Conservation (phyloP, 2,888 invertebrate species). For the Nemurella pictetii region DNA sequence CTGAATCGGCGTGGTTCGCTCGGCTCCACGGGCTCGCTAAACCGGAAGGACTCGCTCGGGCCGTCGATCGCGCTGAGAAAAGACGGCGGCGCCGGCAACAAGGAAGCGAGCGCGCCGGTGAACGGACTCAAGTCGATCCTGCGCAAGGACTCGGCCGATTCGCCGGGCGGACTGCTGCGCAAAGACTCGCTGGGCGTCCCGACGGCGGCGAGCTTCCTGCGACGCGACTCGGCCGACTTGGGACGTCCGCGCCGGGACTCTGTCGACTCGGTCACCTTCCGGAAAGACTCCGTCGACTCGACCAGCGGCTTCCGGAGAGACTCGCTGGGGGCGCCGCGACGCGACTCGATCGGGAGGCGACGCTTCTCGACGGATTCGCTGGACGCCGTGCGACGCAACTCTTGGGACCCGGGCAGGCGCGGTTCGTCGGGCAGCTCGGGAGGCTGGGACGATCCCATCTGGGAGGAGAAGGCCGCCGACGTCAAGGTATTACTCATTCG, state of each 20-base stretch:
- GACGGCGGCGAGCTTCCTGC: slow-evolving; percentile 36
- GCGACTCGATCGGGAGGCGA: slow-evolving; percentile 55
- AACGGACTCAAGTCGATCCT: slow-evolving; percentile 25
- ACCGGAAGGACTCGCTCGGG: not conserved
- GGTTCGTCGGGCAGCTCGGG: slow-evolving; percentile 64
- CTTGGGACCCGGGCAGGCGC: slow-evolving; percentile 69
- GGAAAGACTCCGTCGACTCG: slow-evolving; percentile 37
- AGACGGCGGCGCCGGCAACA: slow-evolving; percentile 32
- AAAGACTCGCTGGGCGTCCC: slow-evolving; percentile 40
- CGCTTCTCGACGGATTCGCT: slow-evolving; percentile 71
- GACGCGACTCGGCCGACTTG: slow-evolving; percentile 38
- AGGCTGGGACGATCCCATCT: slow-evolving; percentile 62
- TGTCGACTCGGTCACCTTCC: slow-evolving; percentile 30
- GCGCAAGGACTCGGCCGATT: slow-evolving; percentile 44
- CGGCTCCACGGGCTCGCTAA: slow-evolving; percentile 31
- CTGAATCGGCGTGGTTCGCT: slow-evolving; percentile 44
- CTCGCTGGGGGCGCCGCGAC: slow-evolving; percentile 40
- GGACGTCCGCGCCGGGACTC: slow-evolving; percentile 34
- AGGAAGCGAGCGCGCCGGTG: not conserved
- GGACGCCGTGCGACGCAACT: slow-evolving; percentile 66
- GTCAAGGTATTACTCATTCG: slow-evolving; percentile 15
- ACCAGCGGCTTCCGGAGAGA: slow-evolving; percentile 30
- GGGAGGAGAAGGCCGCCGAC: slow-evolving; percentile 56
- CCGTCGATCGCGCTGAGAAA: slow-evolving; percentile 14
- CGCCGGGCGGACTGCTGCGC: slow-evolving; percentile 48